phyloP scores from a whole-genome alignment of 2,797 vertebrate species.

The Glossophaga mutica region DNA sequence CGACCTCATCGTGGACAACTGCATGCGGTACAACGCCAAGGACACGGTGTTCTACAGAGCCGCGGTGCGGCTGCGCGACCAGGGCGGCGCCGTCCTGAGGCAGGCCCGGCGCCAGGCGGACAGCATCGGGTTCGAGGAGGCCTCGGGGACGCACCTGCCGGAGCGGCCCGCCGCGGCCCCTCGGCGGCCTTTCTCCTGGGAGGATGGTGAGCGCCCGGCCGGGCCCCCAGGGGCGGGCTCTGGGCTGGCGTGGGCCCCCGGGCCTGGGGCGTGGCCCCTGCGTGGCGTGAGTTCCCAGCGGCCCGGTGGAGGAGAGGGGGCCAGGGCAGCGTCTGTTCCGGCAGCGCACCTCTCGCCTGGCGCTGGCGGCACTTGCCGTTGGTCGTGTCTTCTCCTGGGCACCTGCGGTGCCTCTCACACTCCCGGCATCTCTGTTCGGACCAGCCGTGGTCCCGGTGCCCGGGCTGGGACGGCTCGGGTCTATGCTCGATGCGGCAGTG shows the following conservation, averaged over 20 bases:
- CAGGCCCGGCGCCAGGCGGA: constrained; percentile 91
- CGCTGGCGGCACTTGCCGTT: accelerated
- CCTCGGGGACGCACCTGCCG: constrained; percentile 91
- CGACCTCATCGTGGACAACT: constrained; percentile 95
- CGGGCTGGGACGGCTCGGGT: accelerated
- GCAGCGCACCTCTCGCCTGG: accelerated
- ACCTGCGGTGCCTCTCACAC: accelerated
- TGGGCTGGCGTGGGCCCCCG: accelerated
- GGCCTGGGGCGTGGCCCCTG: accelerated
- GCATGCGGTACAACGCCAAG: constrained; percentile 98
- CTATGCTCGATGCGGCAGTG: accelerated
- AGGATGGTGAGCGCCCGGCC: constrained; percentile 88
- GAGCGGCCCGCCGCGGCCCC: constrained; percentile 89
- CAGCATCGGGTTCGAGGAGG: constrained; percentile 90
- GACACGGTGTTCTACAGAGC: constrained; percentile 97
- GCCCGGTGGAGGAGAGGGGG: accelerated
- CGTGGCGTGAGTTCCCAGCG: accelerated
- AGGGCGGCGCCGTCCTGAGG: constrained; percentile 93
- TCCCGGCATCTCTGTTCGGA: not conserved
- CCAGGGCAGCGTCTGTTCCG: too few species aligned
- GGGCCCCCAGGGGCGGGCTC: not conserved
- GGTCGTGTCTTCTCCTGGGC: accelerated
- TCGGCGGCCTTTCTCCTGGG: constrained; percentile 92
- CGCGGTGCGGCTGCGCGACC: constrained; percentile 93
- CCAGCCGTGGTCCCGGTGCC: not conserved